Evolutionary conservation across 2,113 vertebrate genomes (phyloP), one percentile per base, ranked within the genome.

Genomic region (Seriola rivoliana): DNA sequence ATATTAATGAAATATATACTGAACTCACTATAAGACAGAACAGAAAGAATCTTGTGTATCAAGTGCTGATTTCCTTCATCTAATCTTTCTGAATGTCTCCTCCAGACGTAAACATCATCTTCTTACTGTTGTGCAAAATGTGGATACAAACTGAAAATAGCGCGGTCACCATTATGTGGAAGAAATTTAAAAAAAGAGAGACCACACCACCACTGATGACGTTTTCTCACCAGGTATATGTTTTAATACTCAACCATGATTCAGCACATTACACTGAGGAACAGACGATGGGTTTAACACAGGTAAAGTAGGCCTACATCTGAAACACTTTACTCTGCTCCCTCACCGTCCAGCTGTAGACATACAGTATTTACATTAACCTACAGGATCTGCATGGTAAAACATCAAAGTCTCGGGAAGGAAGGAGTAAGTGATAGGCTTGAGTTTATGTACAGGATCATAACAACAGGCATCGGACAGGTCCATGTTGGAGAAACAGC

Each of bases 201-300:
- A 70, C 4, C 44, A 88, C 64, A 59, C 34, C 62, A 34, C 54
- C 72, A 71, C 65, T 19, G 62, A 34, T 8, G 23, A 25, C 46
- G 44, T 67, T 44, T 84, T 84, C 21, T 87, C 73, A 79, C 66
- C 73, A 84, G 67, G 67, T 80, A 79, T 36, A 88, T 76, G 75
- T 72, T 91, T 93, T 94, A 94, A 93, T 94, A 89, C 82, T 88
- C 83, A 75, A 88, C 82, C 87, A 88, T 88, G 91, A 92, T 78
- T 92, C 74, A 80, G 87, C 88, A 93, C 88, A 80, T 84, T 83
- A 93, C 88, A 91, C 12, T 32, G 78, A 84, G 74, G 76, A 84
- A 65, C 78, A 85, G 80, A 70, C 34, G 89, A 81, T 17, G 73
- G 68, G 62, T 78, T 64, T 48, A 64, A 80, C 76, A 80, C 88